A percentile compares a stretch with the other conserved stretches of the same genome.
phyloP scores from a whole-genome alignment of 2,797 vertebrate species.

The Poeciliopsis turneri region DNA sequence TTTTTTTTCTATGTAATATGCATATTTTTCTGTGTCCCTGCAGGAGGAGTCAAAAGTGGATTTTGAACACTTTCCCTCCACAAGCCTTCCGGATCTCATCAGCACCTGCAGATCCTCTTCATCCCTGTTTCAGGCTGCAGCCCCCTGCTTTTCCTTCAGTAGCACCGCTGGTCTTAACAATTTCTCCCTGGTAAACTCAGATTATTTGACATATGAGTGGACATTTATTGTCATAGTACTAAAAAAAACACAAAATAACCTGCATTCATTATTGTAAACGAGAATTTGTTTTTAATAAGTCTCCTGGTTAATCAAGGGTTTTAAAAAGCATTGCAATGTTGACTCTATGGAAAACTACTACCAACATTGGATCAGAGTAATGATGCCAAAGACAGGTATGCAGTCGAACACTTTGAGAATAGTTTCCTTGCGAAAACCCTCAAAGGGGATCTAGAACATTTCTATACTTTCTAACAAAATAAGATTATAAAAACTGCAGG shows the following conservation, averaged over 20 bases:
- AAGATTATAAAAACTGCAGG: neutral
- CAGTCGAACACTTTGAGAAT: neutral
- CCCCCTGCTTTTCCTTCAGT: conserved; percentile 53
- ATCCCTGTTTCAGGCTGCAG: conserved; percentile 43
- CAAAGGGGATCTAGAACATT: neutral
- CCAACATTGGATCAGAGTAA: neutral
- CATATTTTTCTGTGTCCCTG: conserved; percentile 1
- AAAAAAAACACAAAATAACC: neutral
- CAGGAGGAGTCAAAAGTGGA: conserved; percentile 90
- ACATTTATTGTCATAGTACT: neutral
- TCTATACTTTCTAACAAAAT: neutral
- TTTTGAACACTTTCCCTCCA: conserved; percentile 88
- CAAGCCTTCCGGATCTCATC: conserved; percentile 92
- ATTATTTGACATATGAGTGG: neutral
- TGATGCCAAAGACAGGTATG: neutral
- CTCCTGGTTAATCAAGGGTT: too few relatives aligned
- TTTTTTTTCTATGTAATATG: neutral
- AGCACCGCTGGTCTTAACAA: conserved; percentile 64
- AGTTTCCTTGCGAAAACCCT: neutral
- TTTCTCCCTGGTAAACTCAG: conserved; percentile 79
- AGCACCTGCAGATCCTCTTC: conserved; percentile 86
- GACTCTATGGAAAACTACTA: neutral
- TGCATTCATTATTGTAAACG: neutral
- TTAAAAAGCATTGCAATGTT: neutral
- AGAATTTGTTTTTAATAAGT: neutral